Evolutionary conservation across 2,888 invertebrate genomes (phyloP), one percentile per base, ranked within the genome.

Genomic region (Quadroppia sp.): DNA sequence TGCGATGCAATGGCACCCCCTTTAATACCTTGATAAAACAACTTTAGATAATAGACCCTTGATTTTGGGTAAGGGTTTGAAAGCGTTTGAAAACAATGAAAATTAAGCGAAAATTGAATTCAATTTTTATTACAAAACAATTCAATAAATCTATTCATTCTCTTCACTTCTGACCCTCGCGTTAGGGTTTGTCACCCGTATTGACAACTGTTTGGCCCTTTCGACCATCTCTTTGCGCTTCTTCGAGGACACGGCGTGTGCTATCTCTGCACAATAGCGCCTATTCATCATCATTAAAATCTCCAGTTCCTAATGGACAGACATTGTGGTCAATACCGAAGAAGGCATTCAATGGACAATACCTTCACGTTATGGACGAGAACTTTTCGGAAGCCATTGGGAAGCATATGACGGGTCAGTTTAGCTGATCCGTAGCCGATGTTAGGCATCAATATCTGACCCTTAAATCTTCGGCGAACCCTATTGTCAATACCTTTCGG

Each of bases 401-500:
- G 98, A 42, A 98, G 88, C 90, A 99, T 92, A 84, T 98, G 97
- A 82, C 90, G 90, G 76, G 96, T 96, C 82, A 90, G 91, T 82
- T 91, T 90, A 84, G 91, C 91, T 80, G 94, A 94, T 79, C 99
- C 98, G 83, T 97, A 99, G 88, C 99, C 99, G 83, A 99, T 96
- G 83, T 90, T 96, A 78, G 99, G 99, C 99, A 99, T 99, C 86
- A 93, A 86, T 82, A 90, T 94, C 83, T 97, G 97, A 40, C 99
- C 99, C 90, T 99, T 99, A 87, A 99, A 99, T 80, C 97, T 89
- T 83, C 99, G 90, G 80, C 99, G 90, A 70, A 99, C 98, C 85
- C 98, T 89, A 89, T 99, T 99, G 86, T 99, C 99, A 85, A 99
- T 99, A 94, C 99, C 99, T 86, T 97, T 97, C 25, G 99, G 99